Base-by-base conservation (phyloP, 2,888 invertebrate species). In the Epistrophe eligans region DNA sequence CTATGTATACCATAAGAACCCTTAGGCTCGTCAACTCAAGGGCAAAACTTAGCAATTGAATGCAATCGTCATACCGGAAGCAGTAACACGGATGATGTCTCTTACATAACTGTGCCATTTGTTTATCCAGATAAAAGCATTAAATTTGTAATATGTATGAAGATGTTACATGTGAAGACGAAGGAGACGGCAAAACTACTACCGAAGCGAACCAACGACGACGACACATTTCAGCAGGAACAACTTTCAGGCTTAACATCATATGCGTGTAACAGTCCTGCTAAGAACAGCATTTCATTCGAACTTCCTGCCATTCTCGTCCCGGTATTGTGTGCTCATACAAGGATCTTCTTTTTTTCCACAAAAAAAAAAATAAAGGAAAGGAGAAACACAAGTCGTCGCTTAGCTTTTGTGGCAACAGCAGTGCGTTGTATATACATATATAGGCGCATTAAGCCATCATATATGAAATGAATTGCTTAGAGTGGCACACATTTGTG, bases 211-310 rank as follows among this genome's bases (percentile, higher is more conserved):
- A n/a, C n/a, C 43, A 1, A 45, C 28, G 28, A 32, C 55, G 3
- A 24, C 24, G 24, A 24, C 24, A 24, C 24, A 24, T 24, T 24
- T 24, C 24, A 38, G 8, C 24, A 45, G 48, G 67, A 81, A 77
- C 55, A 74, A 62, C 73, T 73, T 57, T 10, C 35, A 48, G 24
- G 24, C 57, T 77, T 77, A n/a, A 70, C 73, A 81, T 35, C 32
- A 45, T 81, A 50, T 81, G 85, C 77, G 85, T 77, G 60, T 70
- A 77, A 81, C 57, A 81, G 48, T 77, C 48, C 73, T 77, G 85
- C 81, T 81, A 32, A 40, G 43, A 77, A 70, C 81, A 77, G 77
- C 81, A 77, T 80, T 82, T 77, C 85, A 85, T 82, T 77, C 77
- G 70, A 70, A 85, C 81, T 82, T 77, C 85, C 82, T 82, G 81